These are phyloP conservation scores for Eupithecia inturbata DNA, from an alignment of 2,888 invertebrate genomes.

Conservation along the genomic window DNA sequence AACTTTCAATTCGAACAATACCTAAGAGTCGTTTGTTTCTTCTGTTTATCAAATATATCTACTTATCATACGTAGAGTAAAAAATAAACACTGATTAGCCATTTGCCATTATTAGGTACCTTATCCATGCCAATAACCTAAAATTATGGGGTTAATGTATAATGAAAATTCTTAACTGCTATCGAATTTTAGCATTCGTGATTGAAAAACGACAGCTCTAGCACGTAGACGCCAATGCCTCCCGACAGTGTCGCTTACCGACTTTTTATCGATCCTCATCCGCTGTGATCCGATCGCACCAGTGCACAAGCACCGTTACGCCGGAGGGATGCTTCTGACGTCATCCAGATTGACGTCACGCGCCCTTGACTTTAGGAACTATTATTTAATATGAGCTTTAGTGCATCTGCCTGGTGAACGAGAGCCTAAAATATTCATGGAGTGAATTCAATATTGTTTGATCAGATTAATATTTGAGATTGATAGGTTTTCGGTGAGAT, in stretches of 20 bases:
- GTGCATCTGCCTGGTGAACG: conserved; percentile 27
- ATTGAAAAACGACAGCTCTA: neutral
- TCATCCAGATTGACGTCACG: conserved; percentile 51
- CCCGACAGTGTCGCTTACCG: neutral
- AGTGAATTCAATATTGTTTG: neutral
- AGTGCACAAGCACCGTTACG: conserved; percentile 10
- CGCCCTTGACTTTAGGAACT: conserved; percentile 51
- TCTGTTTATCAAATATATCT: too few relatives aligned
- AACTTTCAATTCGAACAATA: too few relatives aligned
- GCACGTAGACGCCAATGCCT: neutral
- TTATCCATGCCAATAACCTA: too few relatives aligned
- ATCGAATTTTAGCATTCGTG: neutral
- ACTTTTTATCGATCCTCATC: neutral
- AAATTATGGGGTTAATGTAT: too few relatives aligned
- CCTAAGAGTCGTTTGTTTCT: too few relatives aligned
- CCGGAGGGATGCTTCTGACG: conserved; percentile 36
- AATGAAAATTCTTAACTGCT: neutral
- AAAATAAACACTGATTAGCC: too few relatives aligned
- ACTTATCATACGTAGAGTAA: too few relatives aligned
- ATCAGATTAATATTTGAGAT: neutral
- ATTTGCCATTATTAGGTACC: too few relatives aligned
- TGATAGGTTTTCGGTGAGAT: neutral
- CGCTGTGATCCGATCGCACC: neutral
- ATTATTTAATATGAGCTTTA: conserved; percentile 17
- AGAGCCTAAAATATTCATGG: neutral